A percentile compares a stretch with the other conserved stretches of the same genome.
Evolutionary conservation across 2,888 invertebrate genomes (phyloP).

Genomic region (Nomada flava): DNA sequence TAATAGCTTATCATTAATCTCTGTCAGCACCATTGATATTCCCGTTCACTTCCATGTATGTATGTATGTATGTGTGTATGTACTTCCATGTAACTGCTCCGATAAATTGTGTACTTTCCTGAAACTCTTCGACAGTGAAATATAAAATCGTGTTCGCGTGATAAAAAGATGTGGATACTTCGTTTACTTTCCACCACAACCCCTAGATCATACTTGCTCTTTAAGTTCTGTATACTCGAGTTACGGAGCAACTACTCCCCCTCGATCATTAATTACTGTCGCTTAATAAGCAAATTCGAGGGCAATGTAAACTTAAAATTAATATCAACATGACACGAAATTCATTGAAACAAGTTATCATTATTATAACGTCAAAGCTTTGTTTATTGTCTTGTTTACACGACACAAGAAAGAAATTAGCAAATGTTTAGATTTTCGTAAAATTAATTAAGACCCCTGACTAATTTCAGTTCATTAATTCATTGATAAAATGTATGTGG

Average conservation of each 20-base stretch:
- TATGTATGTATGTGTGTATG: background rate
- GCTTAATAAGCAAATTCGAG: background rate
- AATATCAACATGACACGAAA: background rate
- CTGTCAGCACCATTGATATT: background rate
- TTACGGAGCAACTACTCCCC: background rate
- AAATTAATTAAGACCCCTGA: too few species aligned
- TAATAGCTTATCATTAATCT: constrained; percentile 11
- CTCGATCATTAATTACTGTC: background rate
- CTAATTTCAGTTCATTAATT: too few species aligned
- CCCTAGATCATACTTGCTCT: background rate
- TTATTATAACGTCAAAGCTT: too few species aligned
- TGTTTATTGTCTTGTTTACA: too few species aligned
- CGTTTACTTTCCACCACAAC: background rate
- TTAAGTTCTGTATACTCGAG: background rate
- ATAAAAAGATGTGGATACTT: background rate
- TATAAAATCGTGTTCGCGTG: background rate
- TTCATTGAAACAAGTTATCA: background rate
- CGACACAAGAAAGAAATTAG: too few species aligned
- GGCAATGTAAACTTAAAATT: background rate
- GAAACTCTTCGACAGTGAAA: background rate
- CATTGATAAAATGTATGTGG: too few species aligned
- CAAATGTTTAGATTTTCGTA: too few species aligned
- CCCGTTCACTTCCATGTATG: background rate
- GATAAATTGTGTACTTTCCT: background rate
- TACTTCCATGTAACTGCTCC: background rate